Conservation (phyloP, 2,888 invertebrate genomes). For the Pyrrhia umbra region DNA sequence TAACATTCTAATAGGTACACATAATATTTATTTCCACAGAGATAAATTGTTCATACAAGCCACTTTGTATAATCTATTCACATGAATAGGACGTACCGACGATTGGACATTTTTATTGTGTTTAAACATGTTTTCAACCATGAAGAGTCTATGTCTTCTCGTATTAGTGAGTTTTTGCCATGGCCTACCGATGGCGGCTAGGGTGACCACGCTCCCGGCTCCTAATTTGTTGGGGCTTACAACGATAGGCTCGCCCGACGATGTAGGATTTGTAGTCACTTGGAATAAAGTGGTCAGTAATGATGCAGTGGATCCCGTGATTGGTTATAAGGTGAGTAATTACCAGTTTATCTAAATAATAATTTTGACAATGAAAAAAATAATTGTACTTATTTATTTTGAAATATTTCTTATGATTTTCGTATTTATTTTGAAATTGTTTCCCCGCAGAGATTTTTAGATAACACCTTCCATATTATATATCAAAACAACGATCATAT, state of each 20-base stretch:
- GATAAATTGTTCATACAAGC: background rate
- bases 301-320: slow-evolving; percentile 30
- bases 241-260: background rate
- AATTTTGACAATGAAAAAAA: too few relatives aligned
- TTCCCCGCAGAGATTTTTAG: too few relatives aligned
- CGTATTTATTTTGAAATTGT: too few relatives aligned
- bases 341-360: background rate
- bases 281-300: slow-evolving; percentile 36
- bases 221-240: background rate
- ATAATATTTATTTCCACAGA: too few relatives aligned
- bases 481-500: too few relatives aligned
- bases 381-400: too few relatives aligned
- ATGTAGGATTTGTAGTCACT: slow-evolving; percentile 17
- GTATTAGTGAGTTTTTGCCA: slow-evolving; percentile 13
- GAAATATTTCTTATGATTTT: too few relatives aligned
- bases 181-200: background rate
- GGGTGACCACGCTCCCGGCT: slow-evolving; percentile 1
- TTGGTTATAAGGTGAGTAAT: slow-evolving; percentile 42
- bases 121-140: background rate
- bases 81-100: background rate
- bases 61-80: background rate
- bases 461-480: too few relatives aligned
- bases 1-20: too few relatives aligned
- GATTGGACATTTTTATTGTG: background rate
- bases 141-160: slow-evolving; percentile 19